Evolutionary conservation across 2,113 vertebrate genomes (phyloP), one percentile per base, ranked within the genome.

Genomic region (Dromaius novaehollandiae): DNA sequence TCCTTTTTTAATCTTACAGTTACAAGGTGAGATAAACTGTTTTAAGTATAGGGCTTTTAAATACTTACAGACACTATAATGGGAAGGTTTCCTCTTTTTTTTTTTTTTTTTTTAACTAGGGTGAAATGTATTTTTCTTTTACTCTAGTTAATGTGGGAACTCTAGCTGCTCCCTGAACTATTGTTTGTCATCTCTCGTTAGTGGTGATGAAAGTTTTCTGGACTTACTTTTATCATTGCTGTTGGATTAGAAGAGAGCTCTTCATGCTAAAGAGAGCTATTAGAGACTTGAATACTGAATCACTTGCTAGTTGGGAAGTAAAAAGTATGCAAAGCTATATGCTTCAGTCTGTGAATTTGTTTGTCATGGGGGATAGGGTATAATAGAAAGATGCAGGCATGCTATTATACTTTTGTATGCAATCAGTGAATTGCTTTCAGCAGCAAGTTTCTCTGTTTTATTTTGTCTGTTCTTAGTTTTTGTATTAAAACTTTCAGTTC

Each of bases 331-430:
- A 9, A 28, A 64, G 42, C n/a, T 55, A 6, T 40, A 3, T 82
- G 42, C 79, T 81, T 70, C 88, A 50, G 74, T 86, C 32, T 70
- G 53, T 42, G 13, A 64, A 28, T 55, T 16, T 40, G 8, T 71
- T 63, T 76, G 20, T 66, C 2, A 11, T 22, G n/a, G 42, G 24
- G 22, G 4, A 34, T 55, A 13, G 16, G 28, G 55, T 30, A 15
- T 58, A 58, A 58, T 58, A 58, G 55, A 58, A 58, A 58, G 55
- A 32, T 58, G 30, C 55, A 58, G 28, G 32, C 55, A 58, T 32
- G 15, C 16, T 42, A 0, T 55, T 68, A 17, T 0, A 1, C 0
- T 63, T 78, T n/a, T 74, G 20, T 69, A 7, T 82, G 44, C 42
- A 20, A 48, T 13, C 38, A 61, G 9, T 40, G 44, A 76, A 28